These are phyloP conservation scores for Rallus crepitans DNA, from an alignment of 2,797 vertebrate species.

Conservation along the genomic window DNA sequence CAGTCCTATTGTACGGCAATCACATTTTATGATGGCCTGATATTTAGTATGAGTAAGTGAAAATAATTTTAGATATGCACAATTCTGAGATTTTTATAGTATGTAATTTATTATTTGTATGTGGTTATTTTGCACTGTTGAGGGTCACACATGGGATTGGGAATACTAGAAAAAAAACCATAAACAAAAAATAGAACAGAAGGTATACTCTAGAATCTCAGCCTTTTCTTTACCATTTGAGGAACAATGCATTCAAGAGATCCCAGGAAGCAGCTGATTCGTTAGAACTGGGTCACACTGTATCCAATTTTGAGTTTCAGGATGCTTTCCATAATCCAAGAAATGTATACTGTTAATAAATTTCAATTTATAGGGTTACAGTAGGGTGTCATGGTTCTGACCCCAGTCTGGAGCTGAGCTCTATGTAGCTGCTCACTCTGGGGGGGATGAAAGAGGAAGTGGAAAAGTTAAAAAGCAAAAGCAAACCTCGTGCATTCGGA, in stretches of 20 bases:
- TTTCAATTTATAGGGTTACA: background rate
- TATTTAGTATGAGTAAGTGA: background rate
- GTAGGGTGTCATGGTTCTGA: no score
- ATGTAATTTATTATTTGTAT: background rate
- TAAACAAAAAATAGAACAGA: background rate
- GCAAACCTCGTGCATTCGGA: no score
- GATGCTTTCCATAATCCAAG: background rate
- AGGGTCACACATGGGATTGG: background rate
- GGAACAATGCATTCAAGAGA: background rate
- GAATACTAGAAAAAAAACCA: background rate
- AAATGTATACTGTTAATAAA: background rate
- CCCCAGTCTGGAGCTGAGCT: no score
- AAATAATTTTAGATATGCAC: background rate
- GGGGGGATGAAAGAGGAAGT: no score
- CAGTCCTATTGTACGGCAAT: background rate
- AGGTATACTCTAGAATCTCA: background rate
- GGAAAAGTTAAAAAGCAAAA: no score
- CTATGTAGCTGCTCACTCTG: no score
- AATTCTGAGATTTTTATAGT: background rate
- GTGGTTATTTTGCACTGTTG: background rate
- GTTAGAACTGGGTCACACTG: background rate
- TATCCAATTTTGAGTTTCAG: background rate
- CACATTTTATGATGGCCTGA: background rate
- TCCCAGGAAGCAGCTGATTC: background rate
- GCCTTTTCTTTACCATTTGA: background rate